Evolutionary conservation across 2,113 vertebrate species (phyloP).

Genomic region (Cottus gobio): DNA sequence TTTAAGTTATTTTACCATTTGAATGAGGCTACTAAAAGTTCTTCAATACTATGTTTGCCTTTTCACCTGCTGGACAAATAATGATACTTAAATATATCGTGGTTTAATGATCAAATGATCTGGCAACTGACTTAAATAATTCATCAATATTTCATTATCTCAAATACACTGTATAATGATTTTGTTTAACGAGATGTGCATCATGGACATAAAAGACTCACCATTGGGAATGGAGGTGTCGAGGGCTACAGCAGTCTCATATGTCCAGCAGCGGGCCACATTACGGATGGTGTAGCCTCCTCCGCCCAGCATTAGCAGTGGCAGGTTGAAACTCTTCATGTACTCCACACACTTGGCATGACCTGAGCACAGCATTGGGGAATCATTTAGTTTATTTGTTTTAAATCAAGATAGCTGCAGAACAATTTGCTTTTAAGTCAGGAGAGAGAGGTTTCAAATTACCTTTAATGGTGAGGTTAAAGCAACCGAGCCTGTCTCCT

Average conservation of each 20-base stretch:
- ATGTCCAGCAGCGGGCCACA: constrained; percentile 98
- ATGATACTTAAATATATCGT: too few relatives aligned
- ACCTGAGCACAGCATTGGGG: constrained; percentile 76
- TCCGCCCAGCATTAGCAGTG: constrained; percentile 97
- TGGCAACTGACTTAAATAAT: not conserved
- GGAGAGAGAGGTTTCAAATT: not conserved
- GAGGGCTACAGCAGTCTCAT: constrained; percentile 94
- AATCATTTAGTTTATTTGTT: not conserved
- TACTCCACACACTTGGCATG: constrained; percentile 99
- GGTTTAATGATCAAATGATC: not conserved
- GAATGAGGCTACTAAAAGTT: not conserved
- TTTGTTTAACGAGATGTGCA: not conserved
- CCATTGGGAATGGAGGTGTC: constrained; percentile 96
- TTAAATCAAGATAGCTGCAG: not conserved
- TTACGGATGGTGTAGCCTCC: constrained; percentile 98
- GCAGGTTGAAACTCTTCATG: constrained; percentile 97
- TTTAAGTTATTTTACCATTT: not conserved
- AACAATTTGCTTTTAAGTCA: too few relatives aligned
- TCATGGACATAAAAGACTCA: constrained; percentile 15
- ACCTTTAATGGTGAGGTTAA: constrained; percentile 99
- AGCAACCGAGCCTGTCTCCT: constrained; percentile 96
- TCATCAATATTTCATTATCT: not conserved
- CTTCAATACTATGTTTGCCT: not conserved
- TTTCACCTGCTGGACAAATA: not conserved
- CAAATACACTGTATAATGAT: not conserved